Conservation (phyloP, 1,140 invertebrate species). For the Drosophila mojavensis region DNA sequence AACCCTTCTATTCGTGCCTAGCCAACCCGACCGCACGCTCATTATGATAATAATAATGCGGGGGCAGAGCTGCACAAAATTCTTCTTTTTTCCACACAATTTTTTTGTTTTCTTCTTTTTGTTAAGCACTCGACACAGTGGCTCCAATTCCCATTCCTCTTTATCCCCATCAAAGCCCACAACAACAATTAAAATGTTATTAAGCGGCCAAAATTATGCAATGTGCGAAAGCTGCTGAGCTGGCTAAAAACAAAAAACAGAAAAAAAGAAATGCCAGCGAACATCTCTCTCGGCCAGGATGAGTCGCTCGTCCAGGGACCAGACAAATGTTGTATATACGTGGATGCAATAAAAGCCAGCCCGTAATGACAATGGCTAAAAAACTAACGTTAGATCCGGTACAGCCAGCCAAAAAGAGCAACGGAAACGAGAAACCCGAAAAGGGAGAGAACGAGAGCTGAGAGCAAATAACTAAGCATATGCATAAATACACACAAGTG, state of each 20-base stretch:
- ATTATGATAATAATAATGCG: constrained; percentile 80
- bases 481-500: constrained; percentile 12
- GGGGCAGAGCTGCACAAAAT: constrained; percentile 48
- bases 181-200: constrained; percentile 82
- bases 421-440: not conserved
- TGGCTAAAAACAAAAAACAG: constrained; percentile 13
- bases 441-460: not conserved
- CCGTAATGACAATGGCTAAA: constrained; percentile 39
- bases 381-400: constrained; percentile 17
- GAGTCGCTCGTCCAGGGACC: constrained; percentile 17
- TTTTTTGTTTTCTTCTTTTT: not conserved
- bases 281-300: not conserved
- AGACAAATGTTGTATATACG: constrained; percentile 13
- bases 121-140: not conserved
- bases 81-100: constrained; percentile 13
- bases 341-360: not conserved
- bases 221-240: constrained; percentile 37
- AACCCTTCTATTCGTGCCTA: not conserved
- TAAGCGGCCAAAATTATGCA: constrained; percentile 76
- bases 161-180: constrained; percentile 63
- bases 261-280: too few species aligned
- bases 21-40: constrained; percentile 52
- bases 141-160: not conserved
- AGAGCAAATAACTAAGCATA: constrained; percentile 10
- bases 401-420: too few species aligned